Base-by-base conservation (phyloP, 2,113 vertebrate genomes). In the Brachyhypopomus gauderio region DNA sequence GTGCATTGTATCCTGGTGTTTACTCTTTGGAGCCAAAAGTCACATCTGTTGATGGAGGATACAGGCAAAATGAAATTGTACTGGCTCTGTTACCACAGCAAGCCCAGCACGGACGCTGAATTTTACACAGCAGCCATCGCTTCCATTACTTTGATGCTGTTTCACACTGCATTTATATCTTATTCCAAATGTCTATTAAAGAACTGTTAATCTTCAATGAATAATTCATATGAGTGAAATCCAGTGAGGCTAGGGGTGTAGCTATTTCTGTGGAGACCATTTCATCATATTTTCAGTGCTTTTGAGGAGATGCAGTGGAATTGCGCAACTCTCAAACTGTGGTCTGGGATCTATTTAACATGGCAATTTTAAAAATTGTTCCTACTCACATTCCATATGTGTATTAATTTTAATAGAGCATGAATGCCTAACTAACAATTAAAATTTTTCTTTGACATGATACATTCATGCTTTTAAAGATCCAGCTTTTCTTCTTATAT, bases 351-450 rank as follows among this genome's bases (percentile, higher is more conserved):
- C 81, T 84, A 27, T 89, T 86, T 74, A 76, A 62, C 82, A 62
- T 81, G 79, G 86, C 88, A 86, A 78, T 71, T 86, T 83, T 86
- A 69, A 22, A 80, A 84, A 89, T 90, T 84, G 83, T 87, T 83
- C 85, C 80, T 88, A 88, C 87, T 89, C 76, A 87, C 84, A 77
- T 85, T 84, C 85, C 81, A 85, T 87, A 85, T 90, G 89, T 87
- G 81, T 85, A 89, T 86, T 88, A 59, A 85, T 86, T 85, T 81
- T 85, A 89, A 88, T 86, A 86, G 87, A 85, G 88, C 82, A 78
- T 90, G 88, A 86, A 88, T 64, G 63, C 90, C 90, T 89, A 89
- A 87, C 85, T 85, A 64, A 66, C 83, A 83, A 89, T 87, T 71
- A 82, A 88, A 77, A 60, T 86, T 83, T 85, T 82, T 90, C 80